A percentile compares a stretch with the other conserved stretches of the same genome.
These are phyloP conservation scores for Rhopalosiphum nymphaeae DNA, from an alignment of 2,888 invertebrate genomes.

Conservation along the genomic window DNA sequence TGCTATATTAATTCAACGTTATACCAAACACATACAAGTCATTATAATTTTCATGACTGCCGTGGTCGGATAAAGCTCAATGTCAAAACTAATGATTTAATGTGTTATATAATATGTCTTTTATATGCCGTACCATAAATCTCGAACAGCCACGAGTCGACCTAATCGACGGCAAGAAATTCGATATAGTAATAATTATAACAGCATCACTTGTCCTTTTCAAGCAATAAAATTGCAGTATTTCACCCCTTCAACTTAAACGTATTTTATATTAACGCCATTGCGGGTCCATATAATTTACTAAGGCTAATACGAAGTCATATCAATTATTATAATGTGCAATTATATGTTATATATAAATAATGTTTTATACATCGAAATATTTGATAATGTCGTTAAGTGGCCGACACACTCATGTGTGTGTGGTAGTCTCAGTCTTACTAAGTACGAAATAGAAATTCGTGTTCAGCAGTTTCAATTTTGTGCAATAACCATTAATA, in stretches of 20 bases:
- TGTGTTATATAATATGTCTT: background rate
- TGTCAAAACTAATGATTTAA: slow-evolving; percentile 21
- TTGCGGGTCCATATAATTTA: background rate
- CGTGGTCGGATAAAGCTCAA: background rate
- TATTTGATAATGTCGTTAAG: background rate
- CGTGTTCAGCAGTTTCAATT: too few relatives aligned
- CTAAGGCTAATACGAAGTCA: background rate
- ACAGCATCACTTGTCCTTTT: background rate
- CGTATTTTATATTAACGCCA: background rate
- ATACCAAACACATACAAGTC: background rate
- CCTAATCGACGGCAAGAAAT: background rate
- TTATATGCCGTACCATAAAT: slow-evolving; percentile 9
- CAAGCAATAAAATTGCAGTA: background rate
- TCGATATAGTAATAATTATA: background rate
- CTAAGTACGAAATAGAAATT: too few relatives aligned
- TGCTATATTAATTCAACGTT: background rate
- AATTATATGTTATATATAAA: background rate
- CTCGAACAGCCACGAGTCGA: background rate
- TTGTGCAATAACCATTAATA: too few relatives aligned
- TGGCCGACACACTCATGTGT: too few relatives aligned
- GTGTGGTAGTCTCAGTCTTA: too few relatives aligned
- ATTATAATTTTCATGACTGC: background rate
- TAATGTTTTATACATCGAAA: background rate
- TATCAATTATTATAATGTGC: background rate
- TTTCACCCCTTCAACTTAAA: background rate